A percentile compares a stretch with the other conserved stretches of the same genome.
These are phyloP conservation scores for Nyctereutes procyonoides DNA, from an alignment of 2,113 vertebrate species.

Conservation along the genomic window DNA sequence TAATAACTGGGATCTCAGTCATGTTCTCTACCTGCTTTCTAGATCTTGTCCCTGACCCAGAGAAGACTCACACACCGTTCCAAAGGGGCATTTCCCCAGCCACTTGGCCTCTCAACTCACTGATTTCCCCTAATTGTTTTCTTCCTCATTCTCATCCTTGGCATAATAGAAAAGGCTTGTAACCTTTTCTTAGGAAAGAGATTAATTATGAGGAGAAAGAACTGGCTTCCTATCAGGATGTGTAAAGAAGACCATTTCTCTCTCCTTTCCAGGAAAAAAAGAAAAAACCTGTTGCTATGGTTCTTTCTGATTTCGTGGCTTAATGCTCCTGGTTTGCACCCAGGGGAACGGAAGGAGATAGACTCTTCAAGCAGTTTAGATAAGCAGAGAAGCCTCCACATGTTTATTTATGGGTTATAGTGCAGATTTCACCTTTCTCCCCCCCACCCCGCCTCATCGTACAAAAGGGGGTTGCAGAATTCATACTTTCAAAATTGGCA, in stretches of 20 bases:
- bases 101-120: neutral
- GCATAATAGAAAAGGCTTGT: slow-evolving; percentile 10
- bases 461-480: slow-evolving; percentile 24
- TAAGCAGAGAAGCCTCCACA: neutral
- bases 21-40: neutral
- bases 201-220: slow-evolving; percentile 56
- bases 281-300: slow-evolving; percentile 16
- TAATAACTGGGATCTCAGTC: neutral
- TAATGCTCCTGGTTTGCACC: neutral
- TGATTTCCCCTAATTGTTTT: slow-evolving; percentile 27
- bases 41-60: neutral
- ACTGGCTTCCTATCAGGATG: slow-evolving; percentile 3
- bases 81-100: neutral
- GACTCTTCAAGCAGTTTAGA: slow-evolving; percentile 16
- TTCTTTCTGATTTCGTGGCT: slow-evolving; percentile 53
- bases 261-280: slow-evolving; percentile 6
- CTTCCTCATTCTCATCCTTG: neutral
- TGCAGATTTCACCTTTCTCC: slow-evolving; percentile 9
- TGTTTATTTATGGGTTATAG: neutral
- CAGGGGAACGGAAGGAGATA: neutral
- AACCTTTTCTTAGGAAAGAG: neutral
- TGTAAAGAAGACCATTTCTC: neutral
- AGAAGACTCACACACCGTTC: neutral
- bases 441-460: neutral
- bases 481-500: slow-evolving; percentile 27